Evolutionary conservation across 2,888 invertebrate genomes (phyloP), one percentile per base, ranked within the genome.

Genomic region (Idaea biselata): DNA sequence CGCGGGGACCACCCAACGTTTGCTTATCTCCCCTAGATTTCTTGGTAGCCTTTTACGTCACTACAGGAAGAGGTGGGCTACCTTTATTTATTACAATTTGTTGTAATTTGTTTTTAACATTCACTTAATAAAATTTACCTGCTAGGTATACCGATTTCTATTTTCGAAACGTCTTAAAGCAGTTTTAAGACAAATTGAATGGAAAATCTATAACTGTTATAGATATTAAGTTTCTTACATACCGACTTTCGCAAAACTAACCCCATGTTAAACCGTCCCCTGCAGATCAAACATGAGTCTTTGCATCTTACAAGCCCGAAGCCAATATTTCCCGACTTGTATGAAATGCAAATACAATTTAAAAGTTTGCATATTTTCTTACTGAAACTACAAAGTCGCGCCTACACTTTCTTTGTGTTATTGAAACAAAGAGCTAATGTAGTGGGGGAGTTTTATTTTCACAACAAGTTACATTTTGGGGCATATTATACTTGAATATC

Each of bases 321-420:
- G 83, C 83, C 87, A 89, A 91, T 89, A 88, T 90, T 88, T 87
- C 81, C 80, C 77, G 75, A 82, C 83, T 81, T 83, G 84, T 86
- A 89, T 90, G 86, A 88, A 88, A 89, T 87, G 88, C 89, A 92
- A 91, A 91, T 91, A 92, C 85, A 89, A 91, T 91, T 91, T 89
- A 82, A 88, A 90, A 91, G 88, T 90, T 89, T 88, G 85, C 89
- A 90, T 89, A 88, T 89, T 89, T 88, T 84, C 85, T 79, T 78
- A 76, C 82, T 77, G 82, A 80, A 80, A 84, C 84, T 80, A 78
- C 80, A 79, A 82, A 82, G 80, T 82, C 78, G 79, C 86, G 88
- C 89, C 89, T 87, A 88, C 81, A 76, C 75, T 69, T 33, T 66
- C 65, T 73, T 76, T 73, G 71, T 73, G 59, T 66, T 64, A 64